Percentiles rank a stretch among this genome's conserved stretches.
These are phyloP conservation scores for Apeira syringaria DNA, from an alignment of 2,888 invertebrate species.

Conservation along the genomic window DNA sequence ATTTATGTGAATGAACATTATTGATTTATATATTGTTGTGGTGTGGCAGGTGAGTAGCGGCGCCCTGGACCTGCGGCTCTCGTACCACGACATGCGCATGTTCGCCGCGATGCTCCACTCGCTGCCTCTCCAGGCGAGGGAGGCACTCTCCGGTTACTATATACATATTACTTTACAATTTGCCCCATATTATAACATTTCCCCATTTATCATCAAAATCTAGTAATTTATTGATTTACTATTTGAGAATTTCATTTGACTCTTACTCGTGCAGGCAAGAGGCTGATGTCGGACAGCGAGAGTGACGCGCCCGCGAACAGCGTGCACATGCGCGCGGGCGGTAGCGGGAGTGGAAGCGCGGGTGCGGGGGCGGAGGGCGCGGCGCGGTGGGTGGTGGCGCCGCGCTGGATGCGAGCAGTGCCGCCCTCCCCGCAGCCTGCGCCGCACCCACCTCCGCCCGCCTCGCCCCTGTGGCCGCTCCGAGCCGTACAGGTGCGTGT, in stretches of 20 bases:
- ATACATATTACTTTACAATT: no score
- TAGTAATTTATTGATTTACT: no score
- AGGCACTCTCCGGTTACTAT: constrained; percentile 79
- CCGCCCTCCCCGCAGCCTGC: constrained; percentile 35
- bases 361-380: constrained; percentile 13
- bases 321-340: constrained; percentile 55
- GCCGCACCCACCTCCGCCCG: constrained; percentile 67
- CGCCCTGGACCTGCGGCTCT: constrained; percentile 92
- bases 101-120: constrained; percentile 95
- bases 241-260: no score
- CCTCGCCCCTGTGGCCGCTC: constrained; percentile 62
- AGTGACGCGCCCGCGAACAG: constrained; percentile 67
- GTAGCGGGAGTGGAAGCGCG: constrained; percentile 23
- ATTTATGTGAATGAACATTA: background rate
- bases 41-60: constrained; percentile 84
- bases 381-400: constrained; percentile 63
- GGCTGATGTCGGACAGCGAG: constrained; percentile 23
- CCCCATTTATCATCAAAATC: no score
- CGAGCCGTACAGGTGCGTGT: constrained; percentile 61
- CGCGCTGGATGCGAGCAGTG: constrained; percentile 85
- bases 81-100: constrained; percentile 97
- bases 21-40: no score
- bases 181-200: no score
- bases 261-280: constrained; percentile 38
- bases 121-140: constrained; percentile 90